Base-by-base conservation (phyloP, 2,797 vertebrate genomes). In the Oreochromis mossambicus region DNA sequence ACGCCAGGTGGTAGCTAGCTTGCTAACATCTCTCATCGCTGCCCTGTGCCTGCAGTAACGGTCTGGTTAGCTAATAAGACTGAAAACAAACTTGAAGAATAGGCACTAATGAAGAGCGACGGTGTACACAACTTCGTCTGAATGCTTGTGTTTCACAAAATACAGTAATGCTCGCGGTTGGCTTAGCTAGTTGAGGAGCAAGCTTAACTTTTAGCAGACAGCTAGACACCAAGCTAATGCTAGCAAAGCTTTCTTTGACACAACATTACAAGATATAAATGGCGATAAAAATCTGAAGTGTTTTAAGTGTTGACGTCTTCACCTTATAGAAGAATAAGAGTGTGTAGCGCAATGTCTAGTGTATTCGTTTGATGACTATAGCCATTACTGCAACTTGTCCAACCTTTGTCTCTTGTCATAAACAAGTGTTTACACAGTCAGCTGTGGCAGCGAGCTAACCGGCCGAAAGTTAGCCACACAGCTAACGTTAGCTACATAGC, bases 341-440 rank as follows among this genome's bases (percentile, higher is more conserved):
- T 5, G 21, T 24, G 6, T 3, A 8, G 4, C 9, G 2, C 9
- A 5, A 24, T 4, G 0, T 17, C 1, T 5, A 2, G 1, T 32
- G 3, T 6, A 19, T 55, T 21, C 5, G 4, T 2, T 7, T 8
- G 36, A 29, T n/a, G 24, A 55, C 29, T 58, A 13, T 2, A 50
- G 7, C 5, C 6, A 11, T 3, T 41, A 78, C 17, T 6, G 32
- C 15, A 68, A 81, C 73, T 86, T 87, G 77, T 78, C 26, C 9
- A 81, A 84, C 70, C 81, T 56, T 86, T 79, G 82, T 84, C 82
- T 90, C 78, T 85, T 66, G 89, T 88, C 86, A 91, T 73, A 91
- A 93, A 93, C 91, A 93, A 94, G 91, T 95, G 94, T 95, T 95
- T 95, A 95, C 90, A 93, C 90, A 91, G 92, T 95, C 95, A 95